phyloP scores from a whole-genome alignment of 2,113 vertebrate species.

The Gorsachius goisagi region DNA sequence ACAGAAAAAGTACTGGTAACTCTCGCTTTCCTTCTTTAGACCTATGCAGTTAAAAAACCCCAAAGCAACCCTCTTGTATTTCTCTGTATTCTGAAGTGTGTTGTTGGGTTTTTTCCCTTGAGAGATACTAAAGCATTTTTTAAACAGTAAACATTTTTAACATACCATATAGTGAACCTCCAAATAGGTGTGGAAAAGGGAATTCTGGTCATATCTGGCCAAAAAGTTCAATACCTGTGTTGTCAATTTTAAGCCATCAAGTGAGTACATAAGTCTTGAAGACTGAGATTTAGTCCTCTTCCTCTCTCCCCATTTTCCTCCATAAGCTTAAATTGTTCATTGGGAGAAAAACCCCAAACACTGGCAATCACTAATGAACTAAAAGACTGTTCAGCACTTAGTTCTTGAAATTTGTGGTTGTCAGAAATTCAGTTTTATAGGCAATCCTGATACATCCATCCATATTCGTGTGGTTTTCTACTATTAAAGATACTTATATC shows the following conservation, averaged over 20 bases:
- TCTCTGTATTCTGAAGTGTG: neutral
- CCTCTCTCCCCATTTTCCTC: neutral
- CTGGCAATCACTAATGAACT: neutral
- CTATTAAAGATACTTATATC: neutral
- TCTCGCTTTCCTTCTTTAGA: neutral
- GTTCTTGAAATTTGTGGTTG: neutral
- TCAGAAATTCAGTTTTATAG: neutral
- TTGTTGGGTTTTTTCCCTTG: neutral
- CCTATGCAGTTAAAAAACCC: neutral
- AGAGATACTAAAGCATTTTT: neutral
- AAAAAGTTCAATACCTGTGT: rapidly evolving
- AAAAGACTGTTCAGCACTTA: neutral
- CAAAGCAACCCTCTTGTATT: neutral
- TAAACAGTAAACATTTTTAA: neutral
- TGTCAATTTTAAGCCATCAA: neutral
- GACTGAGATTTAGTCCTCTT: neutral
- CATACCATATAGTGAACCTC: neutral
- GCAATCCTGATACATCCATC: neutral
- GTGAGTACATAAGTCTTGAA: neutral
- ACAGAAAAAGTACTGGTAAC: neutral
- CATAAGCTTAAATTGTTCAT: neutral
- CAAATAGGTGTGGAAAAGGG: neutral
- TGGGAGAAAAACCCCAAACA: neutral
- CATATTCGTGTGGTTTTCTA: neutral
- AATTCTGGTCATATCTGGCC: neutral